A percentile compares a stretch with the other conserved stretches of the same genome.
Conservation (phyloP, 2,113 vertebrate species). For the Sciurus niger region DNA sequence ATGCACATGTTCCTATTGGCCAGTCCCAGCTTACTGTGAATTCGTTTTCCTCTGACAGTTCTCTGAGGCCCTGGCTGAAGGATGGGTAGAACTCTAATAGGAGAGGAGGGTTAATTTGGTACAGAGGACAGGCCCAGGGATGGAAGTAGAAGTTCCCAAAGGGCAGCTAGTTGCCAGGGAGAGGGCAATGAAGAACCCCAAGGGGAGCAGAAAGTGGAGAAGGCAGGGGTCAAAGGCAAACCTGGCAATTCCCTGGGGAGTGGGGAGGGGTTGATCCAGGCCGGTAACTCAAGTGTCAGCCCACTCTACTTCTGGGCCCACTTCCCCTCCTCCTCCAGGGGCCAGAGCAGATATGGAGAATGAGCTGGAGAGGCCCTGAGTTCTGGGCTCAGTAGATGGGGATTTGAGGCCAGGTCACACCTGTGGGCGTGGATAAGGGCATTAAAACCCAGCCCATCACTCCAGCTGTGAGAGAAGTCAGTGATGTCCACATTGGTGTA, state of each 20-base stretch:
- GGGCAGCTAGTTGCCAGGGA: neutral
- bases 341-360: neutral
- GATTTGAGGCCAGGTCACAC: conserved; percentile 78
- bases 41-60: neutral
- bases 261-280: neutral
- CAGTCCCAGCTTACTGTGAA: neutral
- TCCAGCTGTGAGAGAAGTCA: conserved; percentile 96
- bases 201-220: neutral
- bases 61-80: neutral
- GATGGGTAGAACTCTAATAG: neutral
- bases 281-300: neutral
- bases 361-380: neutral
- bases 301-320: neutral
- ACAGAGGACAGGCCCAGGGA: neutral
- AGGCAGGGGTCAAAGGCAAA: neutral
- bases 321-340: neutral
- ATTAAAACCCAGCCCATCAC: conserved; percentile 94
- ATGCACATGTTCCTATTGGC: neutral
- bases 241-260: neutral
- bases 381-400: neutral
- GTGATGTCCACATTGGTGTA: conserved; percentile 91
- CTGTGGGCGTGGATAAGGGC: conserved; percentile 95
- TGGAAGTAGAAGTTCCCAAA: neutral
- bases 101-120: neutral
- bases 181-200: neutral